Conservation (phyloP, 2,888 invertebrate genomes). For the Dexiosoma caninum region DNA sequence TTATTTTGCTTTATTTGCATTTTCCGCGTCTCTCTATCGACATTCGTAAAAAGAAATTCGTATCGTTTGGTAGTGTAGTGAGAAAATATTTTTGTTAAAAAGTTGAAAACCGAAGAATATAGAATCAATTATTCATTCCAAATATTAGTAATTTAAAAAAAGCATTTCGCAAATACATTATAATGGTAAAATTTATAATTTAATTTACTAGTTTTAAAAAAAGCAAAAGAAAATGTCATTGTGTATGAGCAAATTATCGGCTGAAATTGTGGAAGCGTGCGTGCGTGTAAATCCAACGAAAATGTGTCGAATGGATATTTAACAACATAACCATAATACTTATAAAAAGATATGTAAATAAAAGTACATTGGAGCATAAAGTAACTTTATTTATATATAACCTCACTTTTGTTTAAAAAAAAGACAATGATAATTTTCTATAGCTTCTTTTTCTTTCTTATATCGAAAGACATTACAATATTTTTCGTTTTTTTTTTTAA, state of each 20-base stretch:
- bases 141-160: slow-evolving; percentile 23
- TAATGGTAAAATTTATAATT: slow-evolving; percentile 58
- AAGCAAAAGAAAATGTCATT: slow-evolving; percentile 55
- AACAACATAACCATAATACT: not conserved
- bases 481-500: slow-evolving; percentile 78
- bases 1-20: slow-evolving; percentile 63
- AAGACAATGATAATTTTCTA: slow-evolving; percentile 34
- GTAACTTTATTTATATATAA: too few relatives aligned
- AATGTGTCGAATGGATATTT: not conserved
- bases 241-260: slow-evolving; percentile 42
- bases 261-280: slow-evolving; percentile 57
- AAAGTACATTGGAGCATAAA: not conserved
- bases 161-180: slow-evolving; percentile 30
- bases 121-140: slow-evolving; percentile 57
- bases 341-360: not conserved
- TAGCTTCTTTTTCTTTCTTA: slow-evolving; percentile 20
- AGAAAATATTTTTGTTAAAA: slow-evolving; percentile 30
- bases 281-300: slow-evolving; percentile 53
- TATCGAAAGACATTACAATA: not conserved
- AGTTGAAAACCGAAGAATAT: slow-evolving; percentile 60
- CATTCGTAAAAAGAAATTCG: slow-evolving; percentile 75
- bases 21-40: slow-evolving; percentile 73
- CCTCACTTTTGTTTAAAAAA: slow-evolving; percentile 57
- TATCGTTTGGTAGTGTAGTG: slow-evolving; percentile 68
- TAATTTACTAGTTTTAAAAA: not conserved